Percentiles rank a stretch among this genome's conserved stretches.
These are phyloP conservation scores for Drosophila atroscutellata DNA, from an alignment of 2,888 invertebrate species.

Conservation along the genomic window DNA sequence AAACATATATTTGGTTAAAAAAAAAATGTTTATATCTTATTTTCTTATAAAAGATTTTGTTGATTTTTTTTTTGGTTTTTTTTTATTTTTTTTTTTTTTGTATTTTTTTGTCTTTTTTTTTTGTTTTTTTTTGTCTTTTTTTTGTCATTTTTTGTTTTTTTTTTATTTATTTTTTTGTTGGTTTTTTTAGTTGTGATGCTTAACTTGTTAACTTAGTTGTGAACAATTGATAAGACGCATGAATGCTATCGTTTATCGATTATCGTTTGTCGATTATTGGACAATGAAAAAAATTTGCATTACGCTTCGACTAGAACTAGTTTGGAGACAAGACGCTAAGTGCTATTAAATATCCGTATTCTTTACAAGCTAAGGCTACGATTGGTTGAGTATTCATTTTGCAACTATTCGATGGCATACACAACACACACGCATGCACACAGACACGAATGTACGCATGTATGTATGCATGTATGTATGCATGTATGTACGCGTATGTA, in stretches of 20 bases:
- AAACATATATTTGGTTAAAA: constrained; percentile 27
- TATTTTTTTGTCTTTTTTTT: not conserved
- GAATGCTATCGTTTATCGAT: constrained; percentile 43
- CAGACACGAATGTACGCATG: not conserved
- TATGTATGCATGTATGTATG: no score
- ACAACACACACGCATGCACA: not conserved
- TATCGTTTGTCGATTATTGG: constrained; percentile 42
- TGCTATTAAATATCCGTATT: constrained; percentile 52
- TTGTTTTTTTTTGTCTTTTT: not conserved
- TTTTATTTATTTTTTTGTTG: constrained; percentile 1
- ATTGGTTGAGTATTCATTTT: constrained; percentile 68
- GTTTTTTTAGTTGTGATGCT: not conserved
- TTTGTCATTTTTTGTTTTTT: not conserved
- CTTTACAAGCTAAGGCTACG: constrained; percentile 74
- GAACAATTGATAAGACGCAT: constrained; percentile 44
- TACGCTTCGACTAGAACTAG: constrained; percentile 48
- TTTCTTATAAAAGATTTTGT: constrained; percentile 38
- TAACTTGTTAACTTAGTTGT: constrained; percentile 27
- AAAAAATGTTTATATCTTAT: constrained; percentile 28
- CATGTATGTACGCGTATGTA: not conserved
- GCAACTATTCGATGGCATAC: constrained; percentile 23
- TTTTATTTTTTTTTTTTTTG: not conserved
- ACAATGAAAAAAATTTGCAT: constrained; percentile 56
- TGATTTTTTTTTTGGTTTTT: constrained; percentile 6
- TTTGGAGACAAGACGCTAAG: constrained; percentile 55